These are phyloP conservation scores for Hydra vulgaris DNA, from an alignment of 30 jellyfish, hydroid and myxozoan genomes.

Conservation along the genomic window DNA sequence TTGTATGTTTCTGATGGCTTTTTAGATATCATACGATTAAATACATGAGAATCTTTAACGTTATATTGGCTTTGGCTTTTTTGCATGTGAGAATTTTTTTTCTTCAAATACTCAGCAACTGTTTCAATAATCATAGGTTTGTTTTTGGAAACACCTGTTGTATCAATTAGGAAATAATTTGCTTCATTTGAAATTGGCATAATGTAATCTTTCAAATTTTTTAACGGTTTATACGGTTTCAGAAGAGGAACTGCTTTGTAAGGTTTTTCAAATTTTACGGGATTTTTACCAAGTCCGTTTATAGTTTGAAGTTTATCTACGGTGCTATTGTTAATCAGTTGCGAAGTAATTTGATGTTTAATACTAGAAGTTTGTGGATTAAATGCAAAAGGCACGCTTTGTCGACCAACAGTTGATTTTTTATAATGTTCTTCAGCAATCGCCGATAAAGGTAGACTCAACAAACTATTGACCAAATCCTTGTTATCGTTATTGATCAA, in stretches of 20 bases:
- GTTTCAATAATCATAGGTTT: conserved; percentile 30
- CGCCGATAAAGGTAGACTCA: conserved; percentile 6
- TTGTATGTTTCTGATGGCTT: not conserved
- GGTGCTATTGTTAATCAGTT: not conserved
- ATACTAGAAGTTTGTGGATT: not conserved
- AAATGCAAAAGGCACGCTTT: not conserved
- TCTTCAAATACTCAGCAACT: conserved; percentile 19
- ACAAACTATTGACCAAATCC: not conserved
- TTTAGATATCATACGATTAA: not conserved
- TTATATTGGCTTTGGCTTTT: not conserved
- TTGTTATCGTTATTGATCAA: not conserved
- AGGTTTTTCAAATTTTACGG: not conserved
- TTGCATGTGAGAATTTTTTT: not conserved
- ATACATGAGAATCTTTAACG: not conserved
- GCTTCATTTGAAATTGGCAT: not conserved
- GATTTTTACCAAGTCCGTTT: not conserved
- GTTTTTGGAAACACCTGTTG: conserved; percentile 27
- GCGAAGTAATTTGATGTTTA: not conserved
- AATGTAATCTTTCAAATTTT: not conserved
- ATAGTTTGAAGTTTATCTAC: not conserved
- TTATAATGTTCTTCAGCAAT: conserved; percentile 25
- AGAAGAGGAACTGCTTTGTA: not conserved
- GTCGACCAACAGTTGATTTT: not conserved
- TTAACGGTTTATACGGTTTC: not conserved
- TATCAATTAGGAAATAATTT: conserved; percentile 11